Evolutionary conservation across 2,797 vertebrate genomes (phyloP).

Genomic region (Tenualosa ilisha): DNA sequence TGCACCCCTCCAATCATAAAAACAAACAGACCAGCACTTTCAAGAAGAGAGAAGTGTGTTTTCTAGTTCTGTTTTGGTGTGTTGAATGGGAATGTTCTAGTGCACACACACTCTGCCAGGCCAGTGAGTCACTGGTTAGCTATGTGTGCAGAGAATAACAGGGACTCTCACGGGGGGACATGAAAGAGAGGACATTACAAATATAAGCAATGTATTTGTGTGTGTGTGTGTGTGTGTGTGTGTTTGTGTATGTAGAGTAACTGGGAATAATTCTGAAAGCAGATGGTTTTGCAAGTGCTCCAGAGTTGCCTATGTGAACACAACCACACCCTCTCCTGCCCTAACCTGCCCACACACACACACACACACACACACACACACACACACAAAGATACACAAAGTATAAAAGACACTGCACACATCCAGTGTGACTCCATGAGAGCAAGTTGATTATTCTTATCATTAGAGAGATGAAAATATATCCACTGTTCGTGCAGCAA

Average conservation of each 20-base stretch:
- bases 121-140: not conserved
- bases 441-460: not conserved
- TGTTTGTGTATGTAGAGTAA: not conserved
- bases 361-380: slow-evolving; percentile 27
- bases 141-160: slow-evolving; percentile 3
- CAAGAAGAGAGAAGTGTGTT: not conserved
- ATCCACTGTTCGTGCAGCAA: not conserved
- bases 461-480: not conserved
- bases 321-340: slow-evolving; percentile 4
- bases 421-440: not conserved
- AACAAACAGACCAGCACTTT: not conserved
- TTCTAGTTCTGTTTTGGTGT: not conserved
- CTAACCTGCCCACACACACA: slow-evolving; percentile 5
- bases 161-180: not conserved
- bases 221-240: not conserved
- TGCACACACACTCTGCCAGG: not conserved
- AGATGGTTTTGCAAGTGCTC: not conserved
- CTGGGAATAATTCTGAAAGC: not conserved
- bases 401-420: not conserved
- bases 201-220: not conserved
- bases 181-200: not conserved
- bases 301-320: slow-evolving; percentile 1
- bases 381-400: slow-evolving; percentile 17
- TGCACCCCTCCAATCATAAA: not conserved
- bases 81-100: not conserved